Evolutionary conservation across 2,113 vertebrate species (phyloP).

Genomic region (Varanus komodoensis): DNA sequence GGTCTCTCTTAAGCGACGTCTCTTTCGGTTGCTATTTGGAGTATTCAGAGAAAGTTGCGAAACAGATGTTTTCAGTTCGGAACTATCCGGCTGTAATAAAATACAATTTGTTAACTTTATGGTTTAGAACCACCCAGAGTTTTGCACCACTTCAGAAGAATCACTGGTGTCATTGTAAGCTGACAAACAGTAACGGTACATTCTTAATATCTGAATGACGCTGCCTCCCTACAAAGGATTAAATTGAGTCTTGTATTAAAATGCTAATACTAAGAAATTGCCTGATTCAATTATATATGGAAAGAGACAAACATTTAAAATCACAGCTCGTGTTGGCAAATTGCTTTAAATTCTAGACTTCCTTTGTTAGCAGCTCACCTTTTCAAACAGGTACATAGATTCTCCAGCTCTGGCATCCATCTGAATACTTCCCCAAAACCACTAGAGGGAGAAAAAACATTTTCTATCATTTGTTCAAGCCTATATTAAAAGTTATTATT

Average conservation of each 20-base stretch:
- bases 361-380: conserved; percentile 76
- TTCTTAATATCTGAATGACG: background rate
- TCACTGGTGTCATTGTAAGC: background rate
- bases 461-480: background rate
- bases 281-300: background rate
- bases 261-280: background rate
- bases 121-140: background rate
- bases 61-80: conserved; percentile 94
- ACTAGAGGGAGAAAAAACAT: conserved; percentile 75
- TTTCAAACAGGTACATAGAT: conserved; percentile 96
- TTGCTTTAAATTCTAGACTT: background rate
- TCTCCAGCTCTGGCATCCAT: conserved; percentile 98
- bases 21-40: conserved; percentile 93
- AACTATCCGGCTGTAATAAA: conserved; percentile 85
- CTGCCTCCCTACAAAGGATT: background rate
- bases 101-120: conserved; percentile 16
- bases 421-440: conserved; percentile 99
- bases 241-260: background rate
- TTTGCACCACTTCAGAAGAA: background rate
- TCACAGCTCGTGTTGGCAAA: no score
- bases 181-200: background rate
- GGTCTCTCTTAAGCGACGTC: conserved; percentile 91
- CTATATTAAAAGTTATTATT: background rate
- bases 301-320: background rate
- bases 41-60: conserved; percentile 93